Percentiles rank a stretch among this genome's conserved stretches.
phyloP scores from a whole-genome alignment of 2,888 invertebrate genomes.

The Diabrotica balteata region DNA sequence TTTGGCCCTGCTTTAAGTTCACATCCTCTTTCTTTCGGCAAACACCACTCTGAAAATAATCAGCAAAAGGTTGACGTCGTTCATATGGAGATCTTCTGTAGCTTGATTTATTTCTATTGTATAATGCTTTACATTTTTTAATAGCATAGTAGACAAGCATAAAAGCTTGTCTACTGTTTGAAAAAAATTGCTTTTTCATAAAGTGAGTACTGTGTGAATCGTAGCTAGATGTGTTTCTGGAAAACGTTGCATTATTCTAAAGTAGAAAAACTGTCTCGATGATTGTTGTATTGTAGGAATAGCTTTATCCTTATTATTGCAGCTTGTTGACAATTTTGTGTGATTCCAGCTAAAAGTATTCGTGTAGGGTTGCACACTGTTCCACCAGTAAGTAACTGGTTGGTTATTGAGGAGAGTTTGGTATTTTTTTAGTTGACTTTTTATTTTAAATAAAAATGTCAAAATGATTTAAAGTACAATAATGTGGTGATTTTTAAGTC shows the following conservation, averaged over 20 bases:
- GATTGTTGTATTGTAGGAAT: conserved; percentile 49
- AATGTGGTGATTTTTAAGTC: too few relatives aligned
- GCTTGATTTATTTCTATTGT: conserved; percentile 9
- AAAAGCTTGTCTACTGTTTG: conserved; percentile 57
- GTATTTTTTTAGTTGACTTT: conserved; percentile 27
- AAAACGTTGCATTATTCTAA: conserved; percentile 58
- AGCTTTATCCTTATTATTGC: conserved; percentile 22
- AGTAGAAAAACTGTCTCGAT: conserved; percentile 56
- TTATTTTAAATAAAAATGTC: background rate
- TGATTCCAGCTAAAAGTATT: conserved; percentile 46
- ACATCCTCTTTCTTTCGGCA: conserved; percentile 9
- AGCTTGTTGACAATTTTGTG: conserved; percentile 24
- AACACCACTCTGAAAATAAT: conserved; percentile 2
- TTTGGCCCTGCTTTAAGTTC: conserved; percentile 2
- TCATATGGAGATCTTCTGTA: conserved; percentile 20
- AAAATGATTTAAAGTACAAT: too few relatives aligned
- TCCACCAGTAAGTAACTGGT: conserved; percentile 50
- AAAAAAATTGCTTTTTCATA: conserved; percentile 58
- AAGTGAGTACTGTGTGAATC: conserved; percentile 54
- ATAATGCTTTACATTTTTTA: conserved; percentile 45
- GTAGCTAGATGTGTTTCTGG: conserved; percentile 59
- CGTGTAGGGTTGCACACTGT: conserved; percentile 48
- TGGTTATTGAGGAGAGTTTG: conserved; percentile 41
- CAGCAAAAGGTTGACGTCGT: conserved; percentile 1
- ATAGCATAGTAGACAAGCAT: conserved; percentile 42